These are phyloP conservation scores for Acyrthosiphon pisum DNA, from an alignment of 1,140 invertebrate genomes.

Conservation along the genomic window DNA sequence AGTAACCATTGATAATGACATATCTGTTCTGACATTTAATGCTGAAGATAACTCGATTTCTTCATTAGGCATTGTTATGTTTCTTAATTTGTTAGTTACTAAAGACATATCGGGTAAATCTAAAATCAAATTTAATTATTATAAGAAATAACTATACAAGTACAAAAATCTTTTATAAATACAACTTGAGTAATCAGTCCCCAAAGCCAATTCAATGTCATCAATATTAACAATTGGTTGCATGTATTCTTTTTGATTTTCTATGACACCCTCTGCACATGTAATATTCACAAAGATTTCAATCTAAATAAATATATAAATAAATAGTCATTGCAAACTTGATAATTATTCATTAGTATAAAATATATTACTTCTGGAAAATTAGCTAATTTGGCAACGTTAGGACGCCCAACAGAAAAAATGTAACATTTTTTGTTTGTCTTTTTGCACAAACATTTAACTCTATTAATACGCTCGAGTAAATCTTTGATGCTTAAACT, in stretches of 20 bases:
- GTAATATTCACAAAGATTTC: conserved; percentile 90
- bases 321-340: conserved; percentile 54
- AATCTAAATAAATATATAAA: conserved; percentile 73
- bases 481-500: conserved; percentile 86
- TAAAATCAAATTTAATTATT: not conserved
- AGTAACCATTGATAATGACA: conserved; percentile 64
- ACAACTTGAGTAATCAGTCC: not conserved
- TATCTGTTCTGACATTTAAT: conserved; percentile 60
- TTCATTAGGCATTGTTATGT: not conserved
- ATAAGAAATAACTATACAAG: not conserved
- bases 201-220: conserved; percentile 88
- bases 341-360: conserved; percentile 26
- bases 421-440: conserved; percentile 87
- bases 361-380: conserved; percentile 77
- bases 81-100: conserved; percentile 56
- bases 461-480: conserved; percentile 74
- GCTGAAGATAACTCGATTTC: conserved; percentile 58
- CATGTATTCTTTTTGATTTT: conserved; percentile 85
- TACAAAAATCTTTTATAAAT: not conserved
- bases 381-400: conserved; percentile 91
- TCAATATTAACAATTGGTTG: conserved; percentile 90
- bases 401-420: conserved; percentile 91
- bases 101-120: conserved; percentile 54
- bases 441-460: conserved; percentile 76
- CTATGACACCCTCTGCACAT: conserved; percentile 82